These are phyloP conservation scores for Oryzias sinensis DNA, from an alignment of 2,797 vertebrate species.

Conservation along the genomic window DNA sequence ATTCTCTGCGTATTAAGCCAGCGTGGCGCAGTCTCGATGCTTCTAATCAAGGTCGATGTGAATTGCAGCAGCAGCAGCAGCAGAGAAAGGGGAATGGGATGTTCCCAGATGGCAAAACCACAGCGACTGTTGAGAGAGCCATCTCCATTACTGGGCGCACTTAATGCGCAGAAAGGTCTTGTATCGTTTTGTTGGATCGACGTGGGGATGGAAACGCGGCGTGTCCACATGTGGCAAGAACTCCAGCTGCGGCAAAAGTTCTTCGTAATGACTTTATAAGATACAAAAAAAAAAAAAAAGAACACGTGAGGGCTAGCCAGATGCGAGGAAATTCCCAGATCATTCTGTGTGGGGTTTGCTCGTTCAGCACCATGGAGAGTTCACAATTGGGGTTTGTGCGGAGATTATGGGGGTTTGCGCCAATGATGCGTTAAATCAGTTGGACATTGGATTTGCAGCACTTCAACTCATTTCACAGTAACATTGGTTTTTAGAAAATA, in stretches of 20 bases:
- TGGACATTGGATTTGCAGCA: constrained; percentile 13
- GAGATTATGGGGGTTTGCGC: constrained; percentile 16
- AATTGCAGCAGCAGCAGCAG: constrained; percentile 41
- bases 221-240: constrained; percentile 44
- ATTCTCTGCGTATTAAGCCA: constrained; percentile 42
- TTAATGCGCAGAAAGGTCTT: constrained; percentile 25
- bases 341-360: constrained; percentile 2
- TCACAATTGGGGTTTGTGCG: constrained; percentile 36
- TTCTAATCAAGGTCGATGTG: constrained; percentile 73
- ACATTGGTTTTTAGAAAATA: neutral
- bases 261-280: constrained; percentile 38
- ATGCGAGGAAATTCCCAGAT: constrained; percentile 6
- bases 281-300: constrained; percentile 11
- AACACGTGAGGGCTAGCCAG: constrained; percentile 42
- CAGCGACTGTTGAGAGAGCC: constrained; percentile 2
- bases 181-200: constrained; percentile 48
- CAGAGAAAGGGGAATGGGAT: constrained; percentile 18
- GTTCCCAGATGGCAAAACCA: constrained; percentile 25
- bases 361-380: constrained; percentile 71
- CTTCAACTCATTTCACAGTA: constrained; percentile 14
- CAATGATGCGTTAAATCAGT: constrained; percentile 22
- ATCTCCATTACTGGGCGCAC: constrained; percentile 14
- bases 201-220: constrained; percentile 52
- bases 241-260: constrained; percentile 76
- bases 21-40: constrained; percentile 67